Conservation (phyloP, 2,888 invertebrate species). For the Iphiclides podalirius region DNA sequence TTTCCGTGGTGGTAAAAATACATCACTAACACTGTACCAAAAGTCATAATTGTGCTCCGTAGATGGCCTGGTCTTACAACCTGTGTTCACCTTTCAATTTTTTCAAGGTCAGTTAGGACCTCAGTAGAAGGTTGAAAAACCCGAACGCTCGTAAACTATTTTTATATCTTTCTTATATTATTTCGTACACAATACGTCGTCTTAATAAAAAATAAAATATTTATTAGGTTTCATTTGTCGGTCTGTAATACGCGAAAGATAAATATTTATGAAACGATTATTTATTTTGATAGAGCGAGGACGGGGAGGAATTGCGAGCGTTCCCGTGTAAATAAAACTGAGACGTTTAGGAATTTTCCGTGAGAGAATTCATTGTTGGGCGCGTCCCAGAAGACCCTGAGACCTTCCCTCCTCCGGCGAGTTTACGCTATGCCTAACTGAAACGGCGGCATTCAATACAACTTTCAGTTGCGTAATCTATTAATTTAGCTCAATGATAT, state of each 20-base stretch:
- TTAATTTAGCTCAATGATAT: too few relatives aligned
- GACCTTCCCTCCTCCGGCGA: conserved; percentile 1
- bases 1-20: too few relatives aligned
- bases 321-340: conserved; percentile 13
- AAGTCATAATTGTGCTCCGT: too few relatives aligned
- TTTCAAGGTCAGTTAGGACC: too few relatives aligned
- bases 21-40: too few relatives aligned
- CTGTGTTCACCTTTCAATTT: too few relatives aligned
- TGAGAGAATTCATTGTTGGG: conserved; percentile 11
- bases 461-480: too few relatives aligned
- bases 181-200: conserved; percentile 18
- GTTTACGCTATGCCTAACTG: not conserved
- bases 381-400: not conserved
- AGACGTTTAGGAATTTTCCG: conserved; percentile 18
- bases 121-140: too few relatives aligned
- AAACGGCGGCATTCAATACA: not conserved
- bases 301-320: conserved; percentile 1
- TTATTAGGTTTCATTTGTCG: conserved; percentile 2
- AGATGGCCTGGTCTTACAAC: too few relatives aligned
- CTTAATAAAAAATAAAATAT: not conserved
- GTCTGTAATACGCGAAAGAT: not conserved
- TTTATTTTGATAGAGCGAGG: not conserved
- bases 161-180: too few relatives aligned
- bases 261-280: conserved; percentile 8
- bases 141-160: too few relatives aligned